Conservation (phyloP, 92 coral and sea anemone species). For the Siderastrea radians region DNA sequence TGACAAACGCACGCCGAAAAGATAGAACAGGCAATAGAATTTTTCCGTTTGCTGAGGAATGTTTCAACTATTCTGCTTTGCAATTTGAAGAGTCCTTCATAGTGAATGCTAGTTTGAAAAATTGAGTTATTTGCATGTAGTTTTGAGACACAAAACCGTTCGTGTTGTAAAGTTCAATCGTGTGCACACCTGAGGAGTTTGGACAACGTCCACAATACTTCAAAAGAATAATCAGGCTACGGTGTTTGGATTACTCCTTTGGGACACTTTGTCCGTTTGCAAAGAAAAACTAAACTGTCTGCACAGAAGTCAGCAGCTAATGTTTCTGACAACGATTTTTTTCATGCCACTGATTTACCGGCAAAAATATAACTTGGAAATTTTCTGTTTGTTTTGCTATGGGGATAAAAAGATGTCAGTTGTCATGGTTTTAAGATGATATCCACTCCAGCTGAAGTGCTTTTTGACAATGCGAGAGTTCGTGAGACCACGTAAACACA, state of each 20-base stretch:
- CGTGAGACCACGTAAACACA: constrained; percentile 44
- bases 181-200: constrained; percentile 19
- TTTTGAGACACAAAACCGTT: constrained; percentile 21
- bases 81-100: background rate
- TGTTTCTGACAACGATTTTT: no score
- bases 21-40: background rate
- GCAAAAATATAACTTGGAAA: background rate
- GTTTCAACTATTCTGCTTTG: background rate
- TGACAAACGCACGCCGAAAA: background rate
- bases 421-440: background rate
- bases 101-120: background rate
- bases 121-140: background rate
- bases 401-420: background rate
- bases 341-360: background rate
- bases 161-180: constrained; percentile 9
- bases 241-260: constrained; percentile 40
- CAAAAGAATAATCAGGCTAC: constrained; percentile 30
- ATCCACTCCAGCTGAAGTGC: background rate
- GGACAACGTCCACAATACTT: constrained; percentile 36
- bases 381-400: background rate
- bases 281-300: background rate
- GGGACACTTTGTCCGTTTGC: constrained; percentile 35
- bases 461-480: background rate
- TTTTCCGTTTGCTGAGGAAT: background rate
- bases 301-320: background rate